Base-by-base conservation (phyloP, 2,888 invertebrate species). In the Chaitophorus viminalis region DNA sequence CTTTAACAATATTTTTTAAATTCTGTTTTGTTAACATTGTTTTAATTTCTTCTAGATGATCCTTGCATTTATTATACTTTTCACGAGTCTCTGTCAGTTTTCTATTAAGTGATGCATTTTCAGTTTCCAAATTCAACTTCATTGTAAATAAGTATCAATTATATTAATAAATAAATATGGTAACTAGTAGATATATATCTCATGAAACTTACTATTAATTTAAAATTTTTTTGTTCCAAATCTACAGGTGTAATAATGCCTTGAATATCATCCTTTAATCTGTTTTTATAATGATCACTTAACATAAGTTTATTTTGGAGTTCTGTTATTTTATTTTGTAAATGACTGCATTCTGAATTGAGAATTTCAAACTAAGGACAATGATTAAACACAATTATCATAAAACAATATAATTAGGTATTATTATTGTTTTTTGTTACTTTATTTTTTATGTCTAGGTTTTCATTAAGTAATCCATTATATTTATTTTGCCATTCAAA, bases 321-420 rank as follows among this genome's bases (percentile, higher is more conserved):
- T 21, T 79, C 86, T 79, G 36, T 79, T 25, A 86, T 78, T 86
- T 79, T 86, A 46, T 86, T 86, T 79, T 86, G 70, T 9, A 86
- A 86, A 60, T 86, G 86, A 39, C 72, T 8, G 11, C 52, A 86
- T 79, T 86, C 86, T 36, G 86, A 70, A 60, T 86, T 54, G 31
- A 86, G 17, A 60, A 11, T 39, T 72, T 86, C 86, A 86, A 86
- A 86, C 86, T 86, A 79, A 39, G 17, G 21, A 29, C 54, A 77
- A 54, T 46, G 46, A 14, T 46, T 46, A 46, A 70, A 33, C 46
- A 17, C 4, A n/a, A 33, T 72, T 36, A n/a, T 74, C 5, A 65
- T 21, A 54, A 72, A 82, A 74, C 29, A 74, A 36, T 74, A 25
- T n/a, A 77, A 46, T 54, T 39, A 60, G 52, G 4, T 21, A 33